phyloP scores from a whole-genome alignment of 2,888 invertebrate genomes.

The Strigamia maritima region DNA sequence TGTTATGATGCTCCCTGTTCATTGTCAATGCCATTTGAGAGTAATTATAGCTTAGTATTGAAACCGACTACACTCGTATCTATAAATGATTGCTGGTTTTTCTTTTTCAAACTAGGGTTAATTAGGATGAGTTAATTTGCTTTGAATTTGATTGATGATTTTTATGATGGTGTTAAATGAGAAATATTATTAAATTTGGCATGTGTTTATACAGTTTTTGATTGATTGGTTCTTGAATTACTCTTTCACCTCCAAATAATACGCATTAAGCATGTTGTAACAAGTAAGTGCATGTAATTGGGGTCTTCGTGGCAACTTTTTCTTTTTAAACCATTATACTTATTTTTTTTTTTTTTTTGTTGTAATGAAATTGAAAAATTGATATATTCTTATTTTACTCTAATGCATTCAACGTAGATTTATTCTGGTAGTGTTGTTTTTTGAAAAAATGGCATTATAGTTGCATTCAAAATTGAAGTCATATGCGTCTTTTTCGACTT shows the following conservation, averaged over 20 bases:
- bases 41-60: conserved; percentile 30
- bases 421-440: no score
- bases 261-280: no score
- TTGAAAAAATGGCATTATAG: no score
- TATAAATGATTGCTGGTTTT: conserved; percentile 12
- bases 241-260: background rate
- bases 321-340: no score
- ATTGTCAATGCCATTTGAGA: conserved; percentile 30
- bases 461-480: no score
- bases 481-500: no score
- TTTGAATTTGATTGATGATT: background rate
- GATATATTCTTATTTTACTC: no score
- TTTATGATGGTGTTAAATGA: conserved; percentile 11
- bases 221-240: background rate
- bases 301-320: no score
- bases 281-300: no score
- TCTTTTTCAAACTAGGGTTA: background rate
- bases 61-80: background rate
- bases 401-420: no score
- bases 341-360: no score
- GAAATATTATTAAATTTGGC: conserved; percentile 22
- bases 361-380: no score
- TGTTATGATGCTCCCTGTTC: conserved; percentile 15
- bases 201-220: background rate
- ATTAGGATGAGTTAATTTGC: conserved; percentile 27